Conservation (phyloP, 2,888 invertebrate species). For the Dolomedes plantarius region DNA sequence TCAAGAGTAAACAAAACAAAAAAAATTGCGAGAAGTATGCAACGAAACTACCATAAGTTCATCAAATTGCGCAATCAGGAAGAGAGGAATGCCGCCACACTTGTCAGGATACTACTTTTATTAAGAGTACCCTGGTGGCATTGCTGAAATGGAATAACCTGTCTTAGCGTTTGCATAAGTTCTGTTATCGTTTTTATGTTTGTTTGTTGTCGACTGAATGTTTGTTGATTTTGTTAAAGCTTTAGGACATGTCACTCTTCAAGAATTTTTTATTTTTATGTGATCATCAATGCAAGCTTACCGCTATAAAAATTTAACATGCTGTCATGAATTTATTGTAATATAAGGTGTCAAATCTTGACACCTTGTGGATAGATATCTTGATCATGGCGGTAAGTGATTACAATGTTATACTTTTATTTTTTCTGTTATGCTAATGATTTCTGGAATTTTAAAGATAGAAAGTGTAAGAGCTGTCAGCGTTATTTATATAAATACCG, state of each 20-base stretch:
- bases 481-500: too few relatives aligned
- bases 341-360: constrained; percentile 26
- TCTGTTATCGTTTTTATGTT: not conserved
- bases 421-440: not conserved
- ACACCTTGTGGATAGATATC: constrained; percentile 28
- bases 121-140: constrained; percentile 54
- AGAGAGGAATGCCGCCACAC: constrained; percentile 57
- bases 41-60: too few relatives aligned
- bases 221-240: not conserved
- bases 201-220: not conserved
- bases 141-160: constrained; percentile 8
- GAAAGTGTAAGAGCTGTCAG: too few relatives aligned
- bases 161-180: not conserved
- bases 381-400: constrained; percentile 54
- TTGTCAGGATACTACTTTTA: constrained; percentile 56
- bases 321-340: not conserved
- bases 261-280: not conserved
- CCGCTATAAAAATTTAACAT: not conserved
- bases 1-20: too few relatives aligned
- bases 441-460: not conserved
- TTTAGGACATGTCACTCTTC: constrained; percentile 2
- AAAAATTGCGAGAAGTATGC: too few relatives aligned
- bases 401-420: not conserved
- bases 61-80: constrained; percentile 52
- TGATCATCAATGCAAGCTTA: not conserved